These are phyloP conservation scores for Tenebrio molitor DNA, from an alignment of 1,140 invertebrate species.

Conservation along the genomic window DNA sequence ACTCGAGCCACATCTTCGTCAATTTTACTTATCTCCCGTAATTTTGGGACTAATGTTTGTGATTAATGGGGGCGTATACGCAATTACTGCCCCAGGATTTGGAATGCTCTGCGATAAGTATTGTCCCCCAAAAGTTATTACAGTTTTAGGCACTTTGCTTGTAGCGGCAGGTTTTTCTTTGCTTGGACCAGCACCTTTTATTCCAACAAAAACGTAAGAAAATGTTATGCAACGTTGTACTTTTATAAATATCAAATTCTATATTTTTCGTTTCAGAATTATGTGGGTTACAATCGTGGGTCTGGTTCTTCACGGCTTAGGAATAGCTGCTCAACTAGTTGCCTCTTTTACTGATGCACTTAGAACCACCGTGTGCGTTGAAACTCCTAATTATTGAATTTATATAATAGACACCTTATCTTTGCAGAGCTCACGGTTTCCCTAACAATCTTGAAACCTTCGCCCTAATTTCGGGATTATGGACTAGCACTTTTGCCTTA, in stretches of 20 bases:
- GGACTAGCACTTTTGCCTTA: slow-evolving; percentile 88
- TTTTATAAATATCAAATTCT: slow-evolving; percentile 32
- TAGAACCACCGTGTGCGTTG: slow-evolving; percentile 78
- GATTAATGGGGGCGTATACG: slow-evolving; percentile 89
- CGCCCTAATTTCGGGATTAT: slow-evolving; percentile 85
- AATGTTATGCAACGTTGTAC: too few relatives aligned
- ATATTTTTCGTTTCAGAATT: slow-evolving; percentile 69
- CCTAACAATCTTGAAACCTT: slow-evolving; percentile 87
- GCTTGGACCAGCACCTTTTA: slow-evolving; percentile 82
- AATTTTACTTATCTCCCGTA: slow-evolving; percentile 81
- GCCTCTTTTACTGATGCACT: slow-evolving; percentile 87
- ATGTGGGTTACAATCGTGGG: slow-evolving; percentile 79
- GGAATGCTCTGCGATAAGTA: slow-evolving; percentile 83
- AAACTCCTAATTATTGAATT: background rate
- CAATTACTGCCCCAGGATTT: slow-evolving; percentile 83
- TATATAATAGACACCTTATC: background rate
- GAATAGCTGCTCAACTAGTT: slow-evolving; percentile 85
- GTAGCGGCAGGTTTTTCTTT: slow-evolving; percentile 77
- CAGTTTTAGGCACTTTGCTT: slow-evolving; percentile 76
- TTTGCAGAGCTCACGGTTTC: slow-evolving; percentile 75
- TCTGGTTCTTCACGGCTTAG: slow-evolving; percentile 82
- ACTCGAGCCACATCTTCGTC: slow-evolving; percentile 84
- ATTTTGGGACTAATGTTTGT: slow-evolving; percentile 88
- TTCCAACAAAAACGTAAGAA: slow-evolving; percentile 74
- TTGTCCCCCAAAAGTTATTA: slow-evolving; percentile 76